Percentiles rank a stretch among this genome's conserved stretches.
Evolutionary conservation across 92 coral and sea anemone genomes (phyloP).

Genomic region (Parazoanthus atlanticus): DNA sequence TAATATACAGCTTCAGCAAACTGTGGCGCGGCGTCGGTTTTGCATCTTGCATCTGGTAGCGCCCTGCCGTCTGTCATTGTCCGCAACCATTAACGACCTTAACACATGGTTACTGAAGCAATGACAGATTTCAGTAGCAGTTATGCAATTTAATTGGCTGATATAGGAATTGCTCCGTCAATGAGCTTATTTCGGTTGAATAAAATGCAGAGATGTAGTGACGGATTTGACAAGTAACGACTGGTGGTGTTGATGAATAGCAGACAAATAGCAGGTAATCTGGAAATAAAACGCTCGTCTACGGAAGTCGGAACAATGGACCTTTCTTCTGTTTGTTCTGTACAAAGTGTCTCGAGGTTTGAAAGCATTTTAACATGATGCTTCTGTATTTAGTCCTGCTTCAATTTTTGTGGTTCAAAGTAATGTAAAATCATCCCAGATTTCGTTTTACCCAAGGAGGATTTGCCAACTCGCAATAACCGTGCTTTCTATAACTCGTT

Average conservation of each 20-base stretch:
- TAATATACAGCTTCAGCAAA: background rate
- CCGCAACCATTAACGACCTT: background rate
- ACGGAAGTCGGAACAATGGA: background rate
- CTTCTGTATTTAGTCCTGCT: background rate
- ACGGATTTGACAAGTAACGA: background rate
- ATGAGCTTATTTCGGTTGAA: conserved; percentile 1
- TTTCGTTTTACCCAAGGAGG: background rate
- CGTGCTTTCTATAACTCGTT: no score
- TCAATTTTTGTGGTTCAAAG: background rate
- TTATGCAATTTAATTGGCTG: conserved; percentile 1
- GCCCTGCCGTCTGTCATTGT: background rate
- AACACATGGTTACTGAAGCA: background rate
- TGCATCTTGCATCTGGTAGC: conserved; percentile 13
- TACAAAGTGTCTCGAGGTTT: background rate
- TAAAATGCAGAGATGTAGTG: conserved; percentile 2
- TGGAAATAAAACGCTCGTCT: background rate
- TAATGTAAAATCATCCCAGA: background rate
- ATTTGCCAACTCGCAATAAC: background rate
- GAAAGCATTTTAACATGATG: background rate
- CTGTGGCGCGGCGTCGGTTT: background rate
- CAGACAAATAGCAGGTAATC: background rate
- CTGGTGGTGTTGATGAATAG: background rate
- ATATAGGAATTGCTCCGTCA: background rate
- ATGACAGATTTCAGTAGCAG: conserved; percentile 6
- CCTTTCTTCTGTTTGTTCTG: background rate